phyloP scores from a whole-genome alignment of 2,797 vertebrate species.

The Champsocephalus gunnari region DNA sequence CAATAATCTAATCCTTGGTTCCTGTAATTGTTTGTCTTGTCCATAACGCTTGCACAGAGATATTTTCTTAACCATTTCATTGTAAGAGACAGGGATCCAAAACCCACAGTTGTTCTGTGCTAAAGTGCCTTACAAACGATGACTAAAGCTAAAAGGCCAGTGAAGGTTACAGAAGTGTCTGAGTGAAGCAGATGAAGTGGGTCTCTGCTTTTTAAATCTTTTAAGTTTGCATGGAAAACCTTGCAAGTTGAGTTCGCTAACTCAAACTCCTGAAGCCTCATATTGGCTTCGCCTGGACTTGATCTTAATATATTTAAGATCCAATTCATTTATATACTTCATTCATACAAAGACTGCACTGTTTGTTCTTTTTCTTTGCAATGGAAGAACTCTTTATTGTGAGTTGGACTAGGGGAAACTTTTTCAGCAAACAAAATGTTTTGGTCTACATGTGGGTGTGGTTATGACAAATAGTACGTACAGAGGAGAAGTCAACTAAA shows the following conservation, averaged over 20 bases:
- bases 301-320: too few species aligned
- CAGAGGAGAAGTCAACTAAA: not conserved
- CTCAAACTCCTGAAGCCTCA: too few species aligned
- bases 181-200: not conserved
- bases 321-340: too few species aligned
- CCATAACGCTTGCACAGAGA: not conserved
- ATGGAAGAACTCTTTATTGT: not conserved
- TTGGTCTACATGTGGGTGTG: not conserved
- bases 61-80: not conserved
- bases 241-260: too few species aligned
- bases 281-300: not conserved
- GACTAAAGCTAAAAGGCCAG: not conserved
- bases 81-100: not conserved
- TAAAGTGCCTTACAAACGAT: not conserved
- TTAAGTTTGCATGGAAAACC: not conserved
- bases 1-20: not conserved
- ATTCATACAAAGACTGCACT: not conserved
- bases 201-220: not conserved
- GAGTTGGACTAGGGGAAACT: not conserved
- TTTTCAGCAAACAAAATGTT: not conserved
- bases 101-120: not conserved
- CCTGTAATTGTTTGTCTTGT: not conserved
- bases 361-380: not conserved
- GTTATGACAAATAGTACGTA: not conserved
- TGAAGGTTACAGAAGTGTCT: not conserved